Evolutionary conservation across 1,140 invertebrate genomes (phyloP).

Genomic region (Eulimnadia texana): DNA sequence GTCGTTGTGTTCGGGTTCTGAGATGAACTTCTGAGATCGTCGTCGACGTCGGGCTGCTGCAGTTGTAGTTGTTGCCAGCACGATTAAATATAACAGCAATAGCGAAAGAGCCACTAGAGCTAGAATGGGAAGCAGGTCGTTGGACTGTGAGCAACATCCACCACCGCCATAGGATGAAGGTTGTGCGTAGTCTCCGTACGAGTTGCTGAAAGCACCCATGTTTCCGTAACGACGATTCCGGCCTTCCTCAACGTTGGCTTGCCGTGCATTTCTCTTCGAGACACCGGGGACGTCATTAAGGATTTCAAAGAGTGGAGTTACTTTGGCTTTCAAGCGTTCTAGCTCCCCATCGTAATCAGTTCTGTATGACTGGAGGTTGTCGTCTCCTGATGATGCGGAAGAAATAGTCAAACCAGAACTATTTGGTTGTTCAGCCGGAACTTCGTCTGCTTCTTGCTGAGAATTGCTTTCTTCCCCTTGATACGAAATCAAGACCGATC

Average conservation of each 20-base stretch:
- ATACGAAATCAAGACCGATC: too few species aligned
- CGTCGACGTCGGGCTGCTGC: not conserved
- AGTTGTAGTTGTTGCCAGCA: slow-evolving; percentile 5
- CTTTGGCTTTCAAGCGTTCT: not conserved
- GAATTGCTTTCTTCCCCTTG: too few species aligned
- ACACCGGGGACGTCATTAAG: not conserved
- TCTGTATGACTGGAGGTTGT: not conserved
- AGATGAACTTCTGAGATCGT: not conserved
- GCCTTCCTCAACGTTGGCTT: not conserved
- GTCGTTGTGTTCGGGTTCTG: not conserved
- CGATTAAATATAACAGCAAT: slow-evolving; percentile 12
- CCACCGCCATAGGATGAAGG: slow-evolving; percentile 2
- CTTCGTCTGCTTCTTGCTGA: too few species aligned
- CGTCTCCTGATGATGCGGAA: not conserved
- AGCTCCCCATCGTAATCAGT: not conserved
- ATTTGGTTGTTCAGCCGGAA: too few species aligned
- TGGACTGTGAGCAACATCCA: not conserved
- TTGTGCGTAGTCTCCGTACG: not conserved
- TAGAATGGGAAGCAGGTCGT: slow-evolving; percentile 4
- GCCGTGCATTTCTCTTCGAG: not conserved
- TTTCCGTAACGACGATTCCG: not conserved
- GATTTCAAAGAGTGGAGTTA: not conserved
- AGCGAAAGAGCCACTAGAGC: slow-evolving; percentile 9
- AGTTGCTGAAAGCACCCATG: not conserved
- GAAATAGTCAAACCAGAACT: not conserved